Conservation (phyloP, 2,888 invertebrate species). For the Sceliomorpha sp. region DNA sequence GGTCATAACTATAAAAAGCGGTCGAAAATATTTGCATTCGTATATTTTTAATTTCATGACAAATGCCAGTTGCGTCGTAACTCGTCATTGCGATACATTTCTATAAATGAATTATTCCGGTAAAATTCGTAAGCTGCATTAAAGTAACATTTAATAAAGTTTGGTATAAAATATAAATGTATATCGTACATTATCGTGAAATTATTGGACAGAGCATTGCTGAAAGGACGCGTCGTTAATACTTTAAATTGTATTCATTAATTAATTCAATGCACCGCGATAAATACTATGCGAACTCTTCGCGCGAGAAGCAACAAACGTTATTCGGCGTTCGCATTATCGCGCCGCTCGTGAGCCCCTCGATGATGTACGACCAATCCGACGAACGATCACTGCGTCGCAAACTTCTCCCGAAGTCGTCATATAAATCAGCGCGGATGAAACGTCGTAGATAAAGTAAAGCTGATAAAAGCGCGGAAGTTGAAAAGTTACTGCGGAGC, state of each 20-base stretch:
- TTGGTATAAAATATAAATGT: too few species aligned
- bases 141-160: too few species aligned
- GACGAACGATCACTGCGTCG: slow-evolving; percentile 20
- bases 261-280: too few species aligned
- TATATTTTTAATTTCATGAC: slow-evolving; percentile 15
- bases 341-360: too few species aligned
- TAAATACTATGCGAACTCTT: not conserved
- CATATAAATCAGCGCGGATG: slow-evolving; percentile 29
- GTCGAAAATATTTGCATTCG: slow-evolving; percentile 15
- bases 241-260: too few species aligned
- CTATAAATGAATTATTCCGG: too few species aligned
- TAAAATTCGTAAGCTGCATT: too few species aligned
- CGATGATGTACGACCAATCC: slow-evolving; percentile 16
- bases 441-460: slow-evolving; percentile 33
- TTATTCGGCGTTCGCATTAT: too few species aligned
- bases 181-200: too few species aligned
- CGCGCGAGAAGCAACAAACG: not conserved
- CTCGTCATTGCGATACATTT: not conserved
- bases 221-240: too few species aligned
- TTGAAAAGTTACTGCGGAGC: slow-evolving; percentile 26
- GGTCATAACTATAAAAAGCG: slow-evolving; percentile 17
- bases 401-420: slow-evolving; percentile 20
- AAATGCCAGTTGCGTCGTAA: slow-evolving; percentile 2
- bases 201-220: too few species aligned
- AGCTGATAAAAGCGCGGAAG: slow-evolving; percentile 21